Evolutionary conservation across 2,113 vertebrate genomes (phyloP), one percentile per base, ranked within the genome.

Genomic region (Sterna hirundo): DNA sequence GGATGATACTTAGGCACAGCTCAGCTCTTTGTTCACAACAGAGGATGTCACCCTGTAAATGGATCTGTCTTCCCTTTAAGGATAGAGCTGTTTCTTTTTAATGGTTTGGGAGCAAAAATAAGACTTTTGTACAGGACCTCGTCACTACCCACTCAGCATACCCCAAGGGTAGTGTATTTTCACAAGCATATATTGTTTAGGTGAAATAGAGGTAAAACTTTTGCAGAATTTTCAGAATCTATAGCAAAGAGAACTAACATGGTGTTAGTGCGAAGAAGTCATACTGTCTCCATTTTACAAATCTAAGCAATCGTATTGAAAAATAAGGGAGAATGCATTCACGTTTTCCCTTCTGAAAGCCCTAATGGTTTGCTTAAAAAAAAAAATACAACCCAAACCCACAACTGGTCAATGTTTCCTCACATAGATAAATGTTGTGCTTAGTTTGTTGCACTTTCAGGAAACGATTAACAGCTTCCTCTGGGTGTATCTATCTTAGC

Each of bases 81-180:
- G 64, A 18, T 19, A 55, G 42, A 61, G 6, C 10, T 27, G 15
- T 7, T 72, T 40, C 10, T 78, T 49, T 83, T 71, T 83, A 51
- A 58, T 62, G 25, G 15, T 26, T 60, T 47, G 18, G 62, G 26
- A 78, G 23, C 3, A 25, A 47, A 79, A 60, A 27, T 13, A 46
- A 8, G 8, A 20, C 32, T 47, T 38, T 3, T 1, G 4, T 16
- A 7, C 13, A 49, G 10, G 51, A 70, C 22, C 16, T 68, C 0
- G 0, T 71, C n/a, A 13, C 55, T 68, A 25, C 22, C 17, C 14
- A 9, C 20, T 84, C 23, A 47, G 36, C 13, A 17, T 25, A 42
- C 16, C 26, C 21, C 14, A 51, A 60, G 25, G 27, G 17, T 10
- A 23, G 17, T 5, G 1, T 71, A 6, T 83, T 80, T 84, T 60